A percentile compares a stretch with the other conserved stretches of the same genome.
Evolutionary conservation across 2,113 vertebrate species (phyloP).

Genomic region (Bothrops jararaca): DNA sequence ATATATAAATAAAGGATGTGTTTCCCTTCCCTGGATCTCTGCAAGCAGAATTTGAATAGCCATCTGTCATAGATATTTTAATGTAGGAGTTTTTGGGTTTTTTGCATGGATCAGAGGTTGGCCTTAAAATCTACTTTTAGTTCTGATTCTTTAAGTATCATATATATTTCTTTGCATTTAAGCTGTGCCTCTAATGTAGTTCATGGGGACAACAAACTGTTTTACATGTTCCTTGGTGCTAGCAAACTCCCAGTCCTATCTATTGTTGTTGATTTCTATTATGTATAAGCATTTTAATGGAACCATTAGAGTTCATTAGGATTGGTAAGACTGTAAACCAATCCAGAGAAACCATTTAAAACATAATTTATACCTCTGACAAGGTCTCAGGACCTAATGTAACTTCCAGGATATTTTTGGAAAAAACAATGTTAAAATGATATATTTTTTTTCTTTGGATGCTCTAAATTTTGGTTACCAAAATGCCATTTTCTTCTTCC

Average conservation of each 20-base stretch:
- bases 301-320: neutral
- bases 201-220: neutral
- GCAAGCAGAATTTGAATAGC: neutral
- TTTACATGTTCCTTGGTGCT: neutral
- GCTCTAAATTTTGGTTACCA: neutral
- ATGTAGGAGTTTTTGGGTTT: neutral
- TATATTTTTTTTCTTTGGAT: neutral
- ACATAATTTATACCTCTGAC: neutral
- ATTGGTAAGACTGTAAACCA: neutral
- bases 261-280: neutral
- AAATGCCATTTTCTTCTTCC: neutral
- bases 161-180: neutral
- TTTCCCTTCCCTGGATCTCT: neutral
- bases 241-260: neutral
- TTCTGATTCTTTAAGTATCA: neutral
- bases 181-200: neutral
- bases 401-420: neutral
- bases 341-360: neutral
- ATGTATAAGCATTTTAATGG: neutral
- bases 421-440: neutral
- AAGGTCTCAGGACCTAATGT: neutral
- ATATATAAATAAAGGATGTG: neutral
- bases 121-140: neutral
- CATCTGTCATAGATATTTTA: neutral
- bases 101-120: neutral